Percentiles rank a stretch among this genome's conserved stretches.
These are phyloP conservation scores for Lycocorax pyrrhopterus DNA, from an alignment of 2,113 vertebrate genomes.

Conservation along the genomic window DNA sequence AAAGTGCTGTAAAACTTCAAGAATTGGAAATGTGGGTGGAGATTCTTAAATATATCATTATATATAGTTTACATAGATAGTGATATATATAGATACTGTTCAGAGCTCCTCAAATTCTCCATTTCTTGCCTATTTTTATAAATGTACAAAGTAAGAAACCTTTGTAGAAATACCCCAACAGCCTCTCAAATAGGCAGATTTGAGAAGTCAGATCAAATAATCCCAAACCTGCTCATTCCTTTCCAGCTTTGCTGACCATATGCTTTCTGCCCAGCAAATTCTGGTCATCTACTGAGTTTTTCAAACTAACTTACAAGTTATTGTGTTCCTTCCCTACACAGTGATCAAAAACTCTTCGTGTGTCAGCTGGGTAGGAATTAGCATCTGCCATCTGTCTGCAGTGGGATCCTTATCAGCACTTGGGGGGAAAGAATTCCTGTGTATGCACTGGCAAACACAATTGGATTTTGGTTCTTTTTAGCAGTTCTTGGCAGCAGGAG, in stretches of 20 bases:
- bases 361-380: neutral
- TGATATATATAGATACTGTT: neutral
- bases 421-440: neutral
- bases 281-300: neutral
- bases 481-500: neutral
- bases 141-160: neutral
- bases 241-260: neutral
- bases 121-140: neutral
- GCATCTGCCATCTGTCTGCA: neutral
- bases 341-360: neutral
- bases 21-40: neutral
- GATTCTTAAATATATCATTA: neutral
- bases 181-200: neutral
- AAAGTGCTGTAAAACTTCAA: neutral
- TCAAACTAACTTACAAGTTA: neutral
- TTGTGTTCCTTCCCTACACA: neutral
- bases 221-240: neutral
- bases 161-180: neutral
- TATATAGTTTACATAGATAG: too few relatives aligned
- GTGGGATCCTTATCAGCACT: neutral
- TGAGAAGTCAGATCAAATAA: neutral
- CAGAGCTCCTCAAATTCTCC: neutral
- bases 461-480: neutral
- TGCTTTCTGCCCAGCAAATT: neutral
- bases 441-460: neutral